Evolutionary conservation across 92 coral and sea anemone species (phyloP).

Genomic region (Chrysogorgia sp.): DNA sequence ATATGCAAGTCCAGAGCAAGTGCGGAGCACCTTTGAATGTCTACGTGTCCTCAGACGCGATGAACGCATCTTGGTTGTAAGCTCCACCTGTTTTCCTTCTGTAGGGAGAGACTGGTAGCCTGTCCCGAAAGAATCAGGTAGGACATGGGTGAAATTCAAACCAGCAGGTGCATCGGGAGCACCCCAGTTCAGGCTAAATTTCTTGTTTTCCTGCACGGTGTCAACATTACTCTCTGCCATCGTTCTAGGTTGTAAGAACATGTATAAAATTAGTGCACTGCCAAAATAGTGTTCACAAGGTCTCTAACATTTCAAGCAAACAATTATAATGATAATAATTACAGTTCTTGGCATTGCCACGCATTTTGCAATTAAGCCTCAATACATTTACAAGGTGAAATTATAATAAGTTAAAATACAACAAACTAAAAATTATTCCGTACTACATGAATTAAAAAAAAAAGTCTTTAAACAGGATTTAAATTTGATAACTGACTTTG

Average conservation of each 20-base stretch:
- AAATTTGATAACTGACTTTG: no score
- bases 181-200: constrained; percentile 48
- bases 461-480: no score
- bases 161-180: constrained; percentile 63
- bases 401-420: no score
- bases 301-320: background rate
- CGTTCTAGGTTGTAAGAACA: background rate
- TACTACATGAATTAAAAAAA: no score
- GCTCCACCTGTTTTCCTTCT: constrained; percentile 58
- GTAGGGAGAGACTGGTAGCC: constrained; percentile 56
- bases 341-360: no score
- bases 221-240: constrained; percentile 17
- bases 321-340: no score
- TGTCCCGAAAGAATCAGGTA: constrained; percentile 63
- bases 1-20: constrained; percentile 57
- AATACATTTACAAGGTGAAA: no score
- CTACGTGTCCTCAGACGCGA: constrained; percentile 69
- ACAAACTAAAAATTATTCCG: no score
- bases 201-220: constrained; percentile 8
- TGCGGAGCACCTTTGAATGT: constrained; percentile 66
- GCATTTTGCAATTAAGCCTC: no score
- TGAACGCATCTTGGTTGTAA: constrained; percentile 71
- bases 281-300: background rate
- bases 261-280: background rate
- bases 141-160: constrained; percentile 38